Evolutionary conservation across 2,797 vertebrate genomes (phyloP), one percentile per base, ranked within the genome.

Genomic region (Bufotes viridis): DNA sequence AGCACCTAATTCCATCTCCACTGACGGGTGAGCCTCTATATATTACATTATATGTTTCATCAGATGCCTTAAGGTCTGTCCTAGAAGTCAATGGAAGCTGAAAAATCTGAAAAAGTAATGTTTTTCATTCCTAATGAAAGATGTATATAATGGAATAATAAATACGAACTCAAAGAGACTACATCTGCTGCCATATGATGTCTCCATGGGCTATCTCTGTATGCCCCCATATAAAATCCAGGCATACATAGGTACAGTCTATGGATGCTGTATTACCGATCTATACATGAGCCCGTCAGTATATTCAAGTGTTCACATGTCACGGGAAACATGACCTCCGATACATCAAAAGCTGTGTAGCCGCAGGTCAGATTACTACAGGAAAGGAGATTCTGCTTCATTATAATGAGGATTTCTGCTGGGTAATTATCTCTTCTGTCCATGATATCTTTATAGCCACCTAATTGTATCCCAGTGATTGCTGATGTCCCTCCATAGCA

Each of bases 281-380:
- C 78, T 42, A 15, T 63, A 63, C 20, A 79, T 57, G 17, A 58
- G 79, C 17, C 69, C 29, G 42, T 26, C 42, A 53, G 20, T 67
- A 24, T 12, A 15, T 2, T 26, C 51, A 58, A 6, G 1, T 70
- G 51, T 70, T 55, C 58, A 29, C 82, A 22, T 51, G 76, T 65
- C 81, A 13, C 65, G 7, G 18, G 82, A 74, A 84, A 84, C 82
- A 60, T 49, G 82, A 84, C 55, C 17, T 13, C 67, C 4, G 13
- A 14, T 58, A 57, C 55, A 61, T 15, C n/a, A 10, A 49, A 55
- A 82, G 13, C 22, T 18, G 55, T 11, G 18, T 34, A 51, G 18
- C 24, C 42, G 20, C 55, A 60, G 82, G 24, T 84, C 82, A 75
- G 17, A 34, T 72, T 84, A 74, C 69, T n/a, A 13, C 69, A 49